Conservation (phyloP, 2,888 invertebrate genomes). For the Dinocampus coccinellae region DNA sequence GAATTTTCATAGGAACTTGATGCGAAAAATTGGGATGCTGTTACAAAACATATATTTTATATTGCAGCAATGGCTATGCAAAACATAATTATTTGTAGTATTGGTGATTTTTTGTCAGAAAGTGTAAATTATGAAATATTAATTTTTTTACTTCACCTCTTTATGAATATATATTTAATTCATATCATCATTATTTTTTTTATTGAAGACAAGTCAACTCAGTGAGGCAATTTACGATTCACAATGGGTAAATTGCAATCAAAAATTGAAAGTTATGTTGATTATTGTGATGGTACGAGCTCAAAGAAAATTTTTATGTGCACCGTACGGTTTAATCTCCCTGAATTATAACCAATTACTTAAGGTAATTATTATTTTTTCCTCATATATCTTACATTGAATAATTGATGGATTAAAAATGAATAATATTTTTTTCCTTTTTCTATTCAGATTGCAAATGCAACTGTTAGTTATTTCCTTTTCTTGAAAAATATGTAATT, state of each 20-base stretch:
- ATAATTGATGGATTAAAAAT: not conserved
- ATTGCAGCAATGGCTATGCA: not conserved
- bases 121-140: not conserved
- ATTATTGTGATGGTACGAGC: constrained; percentile 40
- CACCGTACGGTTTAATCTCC: constrained; percentile 41
- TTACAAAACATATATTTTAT: too few species aligned
- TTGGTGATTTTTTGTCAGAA: not conserved
- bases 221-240: constrained; percentile 39
- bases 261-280: constrained; percentile 36
- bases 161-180: not conserved
- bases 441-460: constrained; percentile 23
- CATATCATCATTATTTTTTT: too few species aligned
- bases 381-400: not conserved
- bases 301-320: constrained; percentile 40
- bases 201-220: constrained; percentile 33
- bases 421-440: too few species aligned
- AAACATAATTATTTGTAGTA: not conserved
- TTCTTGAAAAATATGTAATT: constrained; percentile 16
- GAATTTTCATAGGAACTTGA: not conserved
- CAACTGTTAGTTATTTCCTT: constrained; percentile 17
- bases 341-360: constrained; percentile 41
- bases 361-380: constrained; percentile 26
- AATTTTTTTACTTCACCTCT: not conserved
- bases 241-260: constrained; percentile 37
- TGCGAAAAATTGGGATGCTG: not conserved